Conservation (phyloP, 1,140 invertebrate species). For the Pseudomyrmex flavicornis region DNA sequence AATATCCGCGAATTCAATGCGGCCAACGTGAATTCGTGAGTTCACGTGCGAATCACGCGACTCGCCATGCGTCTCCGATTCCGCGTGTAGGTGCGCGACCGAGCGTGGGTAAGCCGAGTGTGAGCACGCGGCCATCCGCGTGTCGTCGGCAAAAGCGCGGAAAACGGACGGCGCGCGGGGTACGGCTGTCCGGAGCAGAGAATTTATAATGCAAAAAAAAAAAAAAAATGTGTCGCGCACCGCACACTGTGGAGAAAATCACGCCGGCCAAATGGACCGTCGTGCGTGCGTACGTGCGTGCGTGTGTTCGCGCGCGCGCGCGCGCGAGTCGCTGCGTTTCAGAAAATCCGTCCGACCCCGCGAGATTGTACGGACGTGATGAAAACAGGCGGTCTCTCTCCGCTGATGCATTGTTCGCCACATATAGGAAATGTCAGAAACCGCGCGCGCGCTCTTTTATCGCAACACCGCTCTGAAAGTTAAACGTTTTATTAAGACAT, state of each 20-base stretch:
- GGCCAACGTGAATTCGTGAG: conserved; percentile 65
- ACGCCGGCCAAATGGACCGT: conserved; percentile 61
- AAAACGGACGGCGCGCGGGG: conserved; percentile 40
- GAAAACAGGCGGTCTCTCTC: neutral
- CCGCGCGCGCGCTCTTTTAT: neutral
- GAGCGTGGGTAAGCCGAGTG: neutral
- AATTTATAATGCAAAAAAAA: conserved; percentile 79
- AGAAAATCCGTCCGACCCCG: conserved; percentile 51
- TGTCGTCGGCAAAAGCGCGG: conserved; percentile 52
- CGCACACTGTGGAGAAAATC: conserved; percentile 62
- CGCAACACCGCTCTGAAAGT: neutral
- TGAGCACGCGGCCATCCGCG: conserved; percentile 41
- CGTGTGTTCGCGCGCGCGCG: neutral
- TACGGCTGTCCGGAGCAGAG: conserved; percentile 76
- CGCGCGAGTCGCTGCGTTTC: conserved; percentile 41
- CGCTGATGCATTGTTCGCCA: neutral
- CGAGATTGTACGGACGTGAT: conserved; percentile 39
- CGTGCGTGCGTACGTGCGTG: conserved; percentile 24
- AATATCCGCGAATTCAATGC: conserved; percentile 66
- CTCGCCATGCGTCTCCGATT: conserved; percentile 43
- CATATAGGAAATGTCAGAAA: neutral
- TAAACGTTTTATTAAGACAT: neutral
- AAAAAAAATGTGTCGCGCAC: conserved; percentile 36
- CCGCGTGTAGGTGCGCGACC: conserved; percentile 3
- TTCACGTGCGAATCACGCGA: conserved; percentile 67